Conservation (phyloP, 2,797 vertebrate genomes). For the Scyliorhinus canicula region DNA sequence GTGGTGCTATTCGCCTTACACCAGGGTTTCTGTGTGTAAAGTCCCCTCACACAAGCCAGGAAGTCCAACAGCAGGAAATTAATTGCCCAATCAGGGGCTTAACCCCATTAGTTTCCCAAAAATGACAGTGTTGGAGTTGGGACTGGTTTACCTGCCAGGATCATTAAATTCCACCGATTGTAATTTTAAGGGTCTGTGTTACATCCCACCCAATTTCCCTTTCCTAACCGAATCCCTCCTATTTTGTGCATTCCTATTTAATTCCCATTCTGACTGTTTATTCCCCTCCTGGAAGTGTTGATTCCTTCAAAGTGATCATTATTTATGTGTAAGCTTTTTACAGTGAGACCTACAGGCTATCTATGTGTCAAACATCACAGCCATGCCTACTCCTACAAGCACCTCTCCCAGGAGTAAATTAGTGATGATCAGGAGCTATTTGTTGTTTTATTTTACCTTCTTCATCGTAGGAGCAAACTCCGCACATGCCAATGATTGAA, state of each 20-base stretch:
- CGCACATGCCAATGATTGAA: background rate
- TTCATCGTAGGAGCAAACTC: background rate
- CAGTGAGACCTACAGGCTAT: background rate
- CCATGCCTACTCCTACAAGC: background rate
- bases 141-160: background rate
- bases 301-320: background rate
- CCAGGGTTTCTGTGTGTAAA: background rate
- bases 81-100: background rate
- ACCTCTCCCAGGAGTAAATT: background rate
- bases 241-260: background rate
- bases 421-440: background rate
- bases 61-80: background rate
- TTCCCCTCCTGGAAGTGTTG: background rate
- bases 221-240: background rate
- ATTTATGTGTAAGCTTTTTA: background rate
- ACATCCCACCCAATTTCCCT: background rate
- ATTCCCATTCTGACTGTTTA: background rate
- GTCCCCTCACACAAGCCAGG: background rate
- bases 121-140: background rate
- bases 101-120: background rate
- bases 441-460: background rate
- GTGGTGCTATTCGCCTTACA: no score
- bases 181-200: background rate
- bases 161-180: background rate
- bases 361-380: background rate